Conservation (phyloP, 2,888 invertebrate genomes). For the Gymnosoma rotundatum region DNA sequence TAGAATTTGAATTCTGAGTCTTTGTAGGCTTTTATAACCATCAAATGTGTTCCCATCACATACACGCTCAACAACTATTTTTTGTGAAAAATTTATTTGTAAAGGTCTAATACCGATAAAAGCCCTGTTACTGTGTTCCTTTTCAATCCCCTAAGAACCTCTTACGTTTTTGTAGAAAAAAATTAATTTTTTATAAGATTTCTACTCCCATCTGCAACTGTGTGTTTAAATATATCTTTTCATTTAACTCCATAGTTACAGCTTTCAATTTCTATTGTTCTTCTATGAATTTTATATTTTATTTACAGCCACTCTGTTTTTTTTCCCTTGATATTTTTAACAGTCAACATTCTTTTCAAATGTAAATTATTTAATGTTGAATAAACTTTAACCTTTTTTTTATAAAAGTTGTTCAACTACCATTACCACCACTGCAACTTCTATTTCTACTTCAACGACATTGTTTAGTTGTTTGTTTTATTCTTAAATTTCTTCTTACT, state of each 20-base stretch:
- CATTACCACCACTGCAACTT: constrained; percentile 17
- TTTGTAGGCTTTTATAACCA: no score
- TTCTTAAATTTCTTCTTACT: not conserved
- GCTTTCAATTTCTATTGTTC: constrained; percentile 31
- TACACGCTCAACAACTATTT: no score
- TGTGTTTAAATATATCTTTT: not conserved
- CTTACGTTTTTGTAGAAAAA: no score
- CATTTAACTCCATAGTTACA: not conserved
- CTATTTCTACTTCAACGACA: constrained; percentile 27
- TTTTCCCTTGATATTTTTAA: constrained; percentile 1
- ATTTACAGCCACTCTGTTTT: constrained; percentile 38
- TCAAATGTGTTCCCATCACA: no score
- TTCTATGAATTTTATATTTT: constrained; percentile 42
- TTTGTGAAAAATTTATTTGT: no score
- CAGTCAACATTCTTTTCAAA: constrained; percentile 59
- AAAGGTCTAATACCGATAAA: no score
- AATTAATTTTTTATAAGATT: no score
- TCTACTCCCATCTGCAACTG: not conserved
- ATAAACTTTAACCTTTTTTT: constrained; percentile 64
- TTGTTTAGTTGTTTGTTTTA: constrained; percentile 56
- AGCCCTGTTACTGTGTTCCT: no score
- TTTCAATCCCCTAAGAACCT: no score
- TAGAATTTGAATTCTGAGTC: no score
- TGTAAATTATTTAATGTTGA: constrained; percentile 63
- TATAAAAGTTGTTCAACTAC: constrained; percentile 44